phyloP scores from a whole-genome alignment of 1,140 invertebrate species.

The Trachymyrmex cornetzi region DNA sequence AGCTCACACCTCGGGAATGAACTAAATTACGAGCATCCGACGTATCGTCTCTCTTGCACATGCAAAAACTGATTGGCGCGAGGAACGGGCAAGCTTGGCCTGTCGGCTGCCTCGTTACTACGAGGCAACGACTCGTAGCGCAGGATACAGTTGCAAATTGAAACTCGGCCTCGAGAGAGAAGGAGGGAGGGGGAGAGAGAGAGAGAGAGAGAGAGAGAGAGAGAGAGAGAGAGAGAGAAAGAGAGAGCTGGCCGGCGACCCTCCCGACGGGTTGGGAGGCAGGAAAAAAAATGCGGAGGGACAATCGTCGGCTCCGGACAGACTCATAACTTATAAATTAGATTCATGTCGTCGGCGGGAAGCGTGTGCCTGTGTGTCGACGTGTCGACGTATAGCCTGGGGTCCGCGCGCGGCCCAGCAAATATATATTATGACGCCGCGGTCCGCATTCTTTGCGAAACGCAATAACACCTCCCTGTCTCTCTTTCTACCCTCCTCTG shows the following conservation, averaged over 20 bases:
- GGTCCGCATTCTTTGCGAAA: conserved; percentile 74
- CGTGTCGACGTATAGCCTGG: conserved; percentile 66
- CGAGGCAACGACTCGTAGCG: conserved; percentile 61
- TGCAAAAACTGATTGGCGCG: conserved; percentile 66
- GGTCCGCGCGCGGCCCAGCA: conserved; percentile 33
- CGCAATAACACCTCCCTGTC: conserved; percentile 69
- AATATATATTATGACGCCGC: conserved; percentile 74
- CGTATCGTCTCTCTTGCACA: conserved; percentile 35
- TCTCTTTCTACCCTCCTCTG: background rate
- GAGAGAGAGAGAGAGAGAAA: conserved; percentile 27
- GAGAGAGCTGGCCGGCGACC: background rate
- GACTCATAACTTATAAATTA: conserved; percentile 77
- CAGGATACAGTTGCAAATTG: conserved; percentile 73
- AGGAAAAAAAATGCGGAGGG: conserved; percentile 50
- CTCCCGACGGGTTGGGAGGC: background rate
- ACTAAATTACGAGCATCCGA: conserved; percentile 51
- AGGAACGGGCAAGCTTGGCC: conserved; percentile 34
- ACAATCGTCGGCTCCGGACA: conserved; percentile 66
- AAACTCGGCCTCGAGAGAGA: conserved; percentile 61
- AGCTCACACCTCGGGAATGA: conserved; percentile 35
- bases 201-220: conserved; percentile 12
- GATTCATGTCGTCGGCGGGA: conserved; percentile 69
- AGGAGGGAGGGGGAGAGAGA: background rate
- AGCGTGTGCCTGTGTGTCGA: conserved; percentile 56
- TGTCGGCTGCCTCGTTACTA: conserved; percentile 68